A percentile compares a stretch with the other conserved stretches of the same genome.
These are phyloP conservation scores for Lasius fuliginosus DNA, from an alignment of 2,888 invertebrate species.

Conservation along the genomic window DNA sequence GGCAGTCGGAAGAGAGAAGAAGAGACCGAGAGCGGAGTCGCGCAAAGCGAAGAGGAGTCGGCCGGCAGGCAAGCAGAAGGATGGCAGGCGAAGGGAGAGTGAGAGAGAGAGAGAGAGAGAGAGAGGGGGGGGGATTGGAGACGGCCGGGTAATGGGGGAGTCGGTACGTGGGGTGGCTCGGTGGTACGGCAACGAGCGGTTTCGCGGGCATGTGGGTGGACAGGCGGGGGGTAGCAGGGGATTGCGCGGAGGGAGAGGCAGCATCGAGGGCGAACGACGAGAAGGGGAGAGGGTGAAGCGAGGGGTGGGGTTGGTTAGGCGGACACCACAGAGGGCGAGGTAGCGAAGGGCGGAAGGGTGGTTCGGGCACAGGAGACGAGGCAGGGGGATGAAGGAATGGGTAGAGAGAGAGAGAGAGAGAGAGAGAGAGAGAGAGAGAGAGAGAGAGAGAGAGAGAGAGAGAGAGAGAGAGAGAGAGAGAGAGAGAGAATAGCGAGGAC, in stretches of 20 bases:
- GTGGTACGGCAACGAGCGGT: conserved; percentile 71
- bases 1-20: conserved; percentile 22
- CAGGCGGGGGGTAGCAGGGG: conserved; percentile 48
- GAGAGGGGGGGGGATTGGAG: conserved; percentile 44
- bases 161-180: conserved; percentile 62
- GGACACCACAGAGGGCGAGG: conserved; percentile 67
- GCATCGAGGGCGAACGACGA: conserved; percentile 49
- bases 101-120: too few relatives aligned
- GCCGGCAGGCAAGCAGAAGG: conserved; percentile 44
- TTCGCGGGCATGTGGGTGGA: conserved; percentile 76
- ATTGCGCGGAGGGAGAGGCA: conserved; percentile 58
- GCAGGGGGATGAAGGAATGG: conserved; percentile 35
- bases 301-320: conserved; percentile 63
- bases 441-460: background rate
- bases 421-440: too few relatives aligned
- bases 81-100: conserved; percentile 33
- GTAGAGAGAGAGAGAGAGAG: background rate
- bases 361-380: conserved; percentile 20
- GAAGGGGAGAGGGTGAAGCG: conserved; percentile 15
- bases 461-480: background rate
- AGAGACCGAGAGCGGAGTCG: conserved; percentile 57
- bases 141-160: conserved; percentile 62
- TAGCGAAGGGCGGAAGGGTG: conserved; percentile 60
- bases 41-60: conserved; percentile 60
- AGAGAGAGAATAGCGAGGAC: conserved; percentile 33